Conservation (phyloP, 2,888 invertebrate genomes). For the Mythimna albipuncta region DNA sequence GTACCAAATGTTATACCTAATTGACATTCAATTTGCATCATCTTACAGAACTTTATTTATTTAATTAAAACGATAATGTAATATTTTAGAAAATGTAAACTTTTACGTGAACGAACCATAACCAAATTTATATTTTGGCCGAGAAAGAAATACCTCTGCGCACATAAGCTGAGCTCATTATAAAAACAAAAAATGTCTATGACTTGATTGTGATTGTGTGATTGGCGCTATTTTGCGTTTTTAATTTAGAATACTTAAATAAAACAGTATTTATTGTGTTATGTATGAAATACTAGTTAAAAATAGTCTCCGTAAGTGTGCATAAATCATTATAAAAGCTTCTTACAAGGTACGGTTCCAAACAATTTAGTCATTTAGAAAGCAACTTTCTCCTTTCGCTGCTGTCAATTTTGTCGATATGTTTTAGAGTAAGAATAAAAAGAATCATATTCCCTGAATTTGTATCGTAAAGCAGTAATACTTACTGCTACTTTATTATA, state of each 20-base stretch:
- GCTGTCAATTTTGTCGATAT: slow-evolving; percentile 63
- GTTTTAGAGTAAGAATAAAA: slow-evolving; percentile 33
- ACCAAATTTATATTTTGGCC: not conserved
- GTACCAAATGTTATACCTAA: not conserved
- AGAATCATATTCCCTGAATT: slow-evolving; percentile 15
- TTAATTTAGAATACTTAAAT: slow-evolving; percentile 45
- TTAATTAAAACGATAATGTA: too few species aligned
- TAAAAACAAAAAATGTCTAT: slow-evolving; percentile 53
- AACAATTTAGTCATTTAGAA: slow-evolving; percentile 58
- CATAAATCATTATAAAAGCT: slow-evolving; percentile 21
- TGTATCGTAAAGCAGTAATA: not conserved
- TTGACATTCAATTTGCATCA: not conserved
- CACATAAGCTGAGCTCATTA: not conserved
- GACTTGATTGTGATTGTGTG: slow-evolving; percentile 65
- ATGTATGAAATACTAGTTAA: slow-evolving; percentile 36
- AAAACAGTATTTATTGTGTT: slow-evolving; percentile 47
- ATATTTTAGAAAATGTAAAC: too few species aligned
- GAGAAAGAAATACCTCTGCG: slow-evolving; percentile 8
- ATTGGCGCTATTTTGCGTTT: slow-evolving; percentile 73
- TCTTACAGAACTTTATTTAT: too few species aligned
- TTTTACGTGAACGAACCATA: not conserved
- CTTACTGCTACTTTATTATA: not conserved
- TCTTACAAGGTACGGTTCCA: slow-evolving; percentile 50
- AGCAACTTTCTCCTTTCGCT: slow-evolving; percentile 78
- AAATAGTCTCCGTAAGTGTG: slow-evolving; percentile 31